Base-by-base conservation (phyloP, 2,797 vertebrate species). In the Dicrostonyx torquatus region DNA sequence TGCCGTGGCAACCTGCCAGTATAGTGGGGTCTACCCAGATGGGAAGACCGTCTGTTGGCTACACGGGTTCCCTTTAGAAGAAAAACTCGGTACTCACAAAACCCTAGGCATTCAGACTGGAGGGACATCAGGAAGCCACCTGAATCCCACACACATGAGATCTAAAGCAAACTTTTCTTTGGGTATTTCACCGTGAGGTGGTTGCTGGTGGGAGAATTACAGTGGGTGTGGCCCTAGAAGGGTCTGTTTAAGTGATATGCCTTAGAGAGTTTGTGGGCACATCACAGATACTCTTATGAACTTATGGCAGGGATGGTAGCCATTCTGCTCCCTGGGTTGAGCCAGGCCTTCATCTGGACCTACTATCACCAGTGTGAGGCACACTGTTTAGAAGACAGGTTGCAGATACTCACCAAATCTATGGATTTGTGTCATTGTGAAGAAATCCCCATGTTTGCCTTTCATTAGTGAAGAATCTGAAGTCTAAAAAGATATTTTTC, bases 61-160 rank as follows among this genome's bases (percentile, higher is more conserved):
- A 85, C 75, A 78, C 29, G 87, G 66, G 58, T 53, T 84, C n/a
- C 20, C 58, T 97, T 87, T 87, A 31, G 70, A 93, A 93, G 80
- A 93, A 93, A 79, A 95, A 89, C 45, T 96, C 17, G 5, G 34
- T 66, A 70, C 72, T 80, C 55, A 31, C 76, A 75, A 94, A 96
- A 87, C 53, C 66, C 60, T 68, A 86, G 43, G n/a, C 64, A 37
- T 77, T 94, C 86, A 62, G 43, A 66, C 89, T 75, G 14, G 24
- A 83, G 29, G 48, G 40, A 85, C 62, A 68, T 93, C 24, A 26
- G 83, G 48, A 43, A 15, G 17, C 80, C 80, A 84, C 87, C 84
- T 85, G 37, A 1, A 29, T 78, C 12, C 62, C 92, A 37, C 83
- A 50, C 34, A 24, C 62, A 68, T 64, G 76, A 95, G 60, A 90